phyloP scores from a whole-genome alignment of 2,888 invertebrate species.

The Ferrisia virgata region DNA sequence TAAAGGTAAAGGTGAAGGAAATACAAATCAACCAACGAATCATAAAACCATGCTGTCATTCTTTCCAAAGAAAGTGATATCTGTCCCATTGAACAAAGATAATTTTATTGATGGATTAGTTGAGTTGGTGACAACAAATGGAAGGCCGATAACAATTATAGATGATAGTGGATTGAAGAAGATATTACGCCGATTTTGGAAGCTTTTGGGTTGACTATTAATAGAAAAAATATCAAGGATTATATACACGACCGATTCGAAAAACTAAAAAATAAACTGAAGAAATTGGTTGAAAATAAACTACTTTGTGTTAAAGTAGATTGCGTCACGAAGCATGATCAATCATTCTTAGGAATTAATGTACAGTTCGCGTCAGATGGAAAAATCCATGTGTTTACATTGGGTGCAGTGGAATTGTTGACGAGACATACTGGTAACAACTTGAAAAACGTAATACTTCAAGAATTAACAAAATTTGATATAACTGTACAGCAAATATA shows the following conservation, averaged over 20 bases:
- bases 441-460: conserved; percentile 41
- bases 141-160: background rate
- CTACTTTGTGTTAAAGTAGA: background rate
- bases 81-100: too few species aligned
- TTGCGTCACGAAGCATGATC: background rate
- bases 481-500: conserved; percentile 43
- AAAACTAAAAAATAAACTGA: background rate
- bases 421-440: conserved; percentile 46
- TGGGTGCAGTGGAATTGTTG: conserved; percentile 46
- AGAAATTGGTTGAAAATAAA: background rate
- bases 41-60: too few species aligned
- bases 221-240: background rate
- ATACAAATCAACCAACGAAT: too few species aligned
- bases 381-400: conserved; percentile 39
- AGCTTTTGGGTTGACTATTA: background rate
- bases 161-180: background rate
- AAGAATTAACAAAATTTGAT: conserved; percentile 42
- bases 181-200: background rate
- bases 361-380: background rate
- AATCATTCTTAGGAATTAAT: conserved; percentile 19
- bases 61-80: too few species aligned
- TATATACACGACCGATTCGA: background rate
- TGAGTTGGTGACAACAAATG: background rate
- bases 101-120: background rate
- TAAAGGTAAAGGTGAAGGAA: too few species aligned